A percentile compares a stretch with the other conserved stretches of the same genome.
Conservation (phyloP, 2,113 vertebrate genomes). For the Camelus bactrianus region DNA sequence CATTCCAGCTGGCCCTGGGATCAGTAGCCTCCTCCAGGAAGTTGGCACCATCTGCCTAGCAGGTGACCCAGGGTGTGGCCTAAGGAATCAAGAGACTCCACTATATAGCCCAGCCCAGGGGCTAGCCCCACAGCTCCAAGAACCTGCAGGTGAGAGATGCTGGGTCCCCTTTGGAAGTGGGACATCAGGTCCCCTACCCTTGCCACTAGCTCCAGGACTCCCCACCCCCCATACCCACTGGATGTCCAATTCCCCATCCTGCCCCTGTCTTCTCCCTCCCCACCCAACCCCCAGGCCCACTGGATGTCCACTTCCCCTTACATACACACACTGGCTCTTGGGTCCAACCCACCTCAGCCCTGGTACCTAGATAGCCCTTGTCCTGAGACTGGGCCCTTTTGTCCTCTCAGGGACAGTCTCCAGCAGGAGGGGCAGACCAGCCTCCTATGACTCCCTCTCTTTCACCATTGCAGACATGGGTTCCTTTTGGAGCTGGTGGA, state of each 20-base stretch:
- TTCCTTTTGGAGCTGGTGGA: conserved; percentile 74
- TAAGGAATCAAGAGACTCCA: not conserved
- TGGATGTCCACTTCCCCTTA: not conserved
- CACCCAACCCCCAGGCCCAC: not conserved
- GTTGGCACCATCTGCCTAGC: conserved; percentile 51
- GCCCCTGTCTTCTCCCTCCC: not conserved
- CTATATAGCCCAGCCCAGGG: conserved; percentile 69
- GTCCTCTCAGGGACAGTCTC: not conserved
- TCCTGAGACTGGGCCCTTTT: not conserved
- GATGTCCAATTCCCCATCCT: not conserved
- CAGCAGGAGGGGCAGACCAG: too few species aligned
- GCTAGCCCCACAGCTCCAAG: conserved; percentile 55
- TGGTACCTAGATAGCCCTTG: too few species aligned
- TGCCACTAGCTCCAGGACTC: not conserved
- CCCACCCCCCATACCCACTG: not conserved
- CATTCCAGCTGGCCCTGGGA: not conserved
- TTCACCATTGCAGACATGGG: conserved; percentile 71
- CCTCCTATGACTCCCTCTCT: not conserved
- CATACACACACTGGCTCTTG: not conserved
- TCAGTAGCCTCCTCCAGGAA: conserved; percentile 68
- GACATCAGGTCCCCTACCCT: not conserved
- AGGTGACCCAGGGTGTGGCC: conserved; percentile 67
- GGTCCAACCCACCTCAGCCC: not conserved
- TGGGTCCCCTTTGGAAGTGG: not conserved
- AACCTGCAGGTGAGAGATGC: conserved; percentile 76